Evolutionary conservation across 2,888 invertebrate genomes (phyloP), one percentile per base, ranked within the genome.

Genomic region (Trichopoda pennipes): DNA sequence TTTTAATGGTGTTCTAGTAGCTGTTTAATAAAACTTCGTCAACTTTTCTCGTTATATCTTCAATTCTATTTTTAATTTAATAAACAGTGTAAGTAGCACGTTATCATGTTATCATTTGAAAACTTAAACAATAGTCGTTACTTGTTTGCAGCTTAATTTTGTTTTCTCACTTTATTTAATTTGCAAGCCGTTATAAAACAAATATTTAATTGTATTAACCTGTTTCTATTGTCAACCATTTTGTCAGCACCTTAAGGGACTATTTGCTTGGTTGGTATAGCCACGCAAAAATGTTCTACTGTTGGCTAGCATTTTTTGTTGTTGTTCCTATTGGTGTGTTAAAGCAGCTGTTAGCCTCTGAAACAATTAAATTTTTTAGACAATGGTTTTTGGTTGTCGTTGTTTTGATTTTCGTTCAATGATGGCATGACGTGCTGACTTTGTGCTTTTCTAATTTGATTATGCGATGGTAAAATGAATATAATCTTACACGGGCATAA

Each of bases 121-220:
- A 53, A 42, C 12, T n/a, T 23, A 21, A 10, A 17, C 38, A 61
- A 42, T 19, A 16, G 60, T n/a, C n/a, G n/a, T 35, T 23, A n/a
- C 44, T 44, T 10, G 19, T 60, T 58, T 60, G 28, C 53, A 7
- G 14, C 44, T 55, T n/a, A 14, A 6, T 14, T 3, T 23, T 19
- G 55, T 49, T 69, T 21, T 14, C 17, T 1, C 10, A 19, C 14
- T 42, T 49, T 47, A 10, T 23, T 35, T 66, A 10, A 42, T 49
- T 78, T 44, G 55, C 23, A 60, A 56, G 55, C 17, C 63, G 49
- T 49, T 55, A 55, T 61, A 56, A 55, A 68, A 68, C 66, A 75
- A 69, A 61, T 76, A 77, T 16, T 77, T 51, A 68, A 68, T 61
- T 61, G 32, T 69, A 44, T 69, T 35, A 76, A 76, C 53, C 61